These are phyloP conservation scores for Ceratosolen fusciceps DNA, from an alignment of 1,140 invertebrate species.

Conservation along the genomic window DNA sequence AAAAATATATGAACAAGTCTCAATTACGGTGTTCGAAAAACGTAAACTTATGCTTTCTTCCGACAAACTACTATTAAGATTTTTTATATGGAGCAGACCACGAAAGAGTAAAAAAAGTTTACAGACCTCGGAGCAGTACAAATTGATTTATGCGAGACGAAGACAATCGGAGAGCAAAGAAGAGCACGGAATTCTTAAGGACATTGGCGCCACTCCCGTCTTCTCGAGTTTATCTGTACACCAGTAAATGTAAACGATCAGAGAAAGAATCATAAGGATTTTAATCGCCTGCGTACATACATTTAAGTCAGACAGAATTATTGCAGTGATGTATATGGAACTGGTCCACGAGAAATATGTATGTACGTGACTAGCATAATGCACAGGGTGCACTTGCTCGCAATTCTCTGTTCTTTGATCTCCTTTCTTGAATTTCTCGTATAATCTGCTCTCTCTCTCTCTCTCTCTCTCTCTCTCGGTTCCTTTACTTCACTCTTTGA, in stretches of 20 bases:
- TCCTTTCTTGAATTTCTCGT: slow-evolving; percentile 10
- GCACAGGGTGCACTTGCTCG: slow-evolving; percentile 47
- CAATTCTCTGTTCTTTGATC: slow-evolving; percentile 1
- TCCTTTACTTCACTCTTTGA: background rate
- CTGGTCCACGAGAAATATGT: slow-evolving; percentile 45
- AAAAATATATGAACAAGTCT: slow-evolving; percentile 25
- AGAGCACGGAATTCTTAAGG: background rate
- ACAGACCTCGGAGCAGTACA: background rate
- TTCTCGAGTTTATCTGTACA: background rate
- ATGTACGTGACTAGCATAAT: slow-evolving; percentile 60
- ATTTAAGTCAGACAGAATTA: background rate
- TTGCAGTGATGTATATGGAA: background rate
- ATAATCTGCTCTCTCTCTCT: background rate
- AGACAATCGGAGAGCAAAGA: slow-evolving; percentile 25
- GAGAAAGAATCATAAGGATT: slow-evolving; percentile 37
- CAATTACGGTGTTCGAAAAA: slow-evolving; percentile 24
- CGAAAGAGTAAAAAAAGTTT: background rate
- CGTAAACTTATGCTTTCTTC: slow-evolving; percentile 2
- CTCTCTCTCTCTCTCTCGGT: background rate
- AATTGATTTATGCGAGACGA: slow-evolving; percentile 45
- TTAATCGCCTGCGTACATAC: slow-evolving; percentile 34
- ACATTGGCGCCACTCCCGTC: background rate
- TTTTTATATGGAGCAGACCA: slow-evolving; percentile 12
- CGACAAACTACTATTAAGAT: slow-evolving; percentile 38
- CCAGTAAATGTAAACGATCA: background rate